phyloP scores from a whole-genome alignment of 1,140 invertebrate species.

The Chrysomallon squamiferum region DNA sequence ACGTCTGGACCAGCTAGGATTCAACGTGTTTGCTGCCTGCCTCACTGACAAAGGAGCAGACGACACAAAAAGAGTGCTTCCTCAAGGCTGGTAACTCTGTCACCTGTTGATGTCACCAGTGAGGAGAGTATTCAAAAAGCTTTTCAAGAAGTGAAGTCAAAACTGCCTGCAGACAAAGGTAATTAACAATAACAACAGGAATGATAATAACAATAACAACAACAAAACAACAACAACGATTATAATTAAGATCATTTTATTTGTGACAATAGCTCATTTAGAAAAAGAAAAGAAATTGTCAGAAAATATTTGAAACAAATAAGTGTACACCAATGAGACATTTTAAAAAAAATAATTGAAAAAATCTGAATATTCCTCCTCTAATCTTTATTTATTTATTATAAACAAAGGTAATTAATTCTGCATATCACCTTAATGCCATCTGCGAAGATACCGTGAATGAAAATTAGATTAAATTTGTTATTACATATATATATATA shows the following conservation, averaged over 20 bases:
- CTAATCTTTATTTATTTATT: neutral
- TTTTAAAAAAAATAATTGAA: neutral
- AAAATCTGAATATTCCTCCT: neutral
- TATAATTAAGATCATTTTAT: neutral
- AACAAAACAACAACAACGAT: neutral
- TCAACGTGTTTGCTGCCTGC: conserved; percentile 64
- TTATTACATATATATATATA: neutral
- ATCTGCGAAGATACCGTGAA: neutral
- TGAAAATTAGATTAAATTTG: neutral
- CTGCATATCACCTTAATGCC: neutral
- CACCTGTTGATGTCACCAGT: conserved; percentile 26
- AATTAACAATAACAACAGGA: neutral
- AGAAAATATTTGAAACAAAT: neutral
- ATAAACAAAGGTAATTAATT: neutral
- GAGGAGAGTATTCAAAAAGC: conserved; percentile 20
- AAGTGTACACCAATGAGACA: neutral
- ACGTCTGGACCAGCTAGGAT: conserved; percentile 56
- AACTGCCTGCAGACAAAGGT: conserved; percentile 19
- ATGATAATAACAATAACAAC: too few relatives aligned
- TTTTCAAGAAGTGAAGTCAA: conserved; percentile 6
- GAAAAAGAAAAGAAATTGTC: neutral
- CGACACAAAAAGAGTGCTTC: conserved; percentile 16
- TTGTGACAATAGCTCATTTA: neutral
- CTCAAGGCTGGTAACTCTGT: conserved; percentile 10
- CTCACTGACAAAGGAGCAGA: conserved; percentile 30